phyloP scores from a whole-genome alignment of 2,113 vertebrate genomes.

The Syrmaticus mikado region DNA sequence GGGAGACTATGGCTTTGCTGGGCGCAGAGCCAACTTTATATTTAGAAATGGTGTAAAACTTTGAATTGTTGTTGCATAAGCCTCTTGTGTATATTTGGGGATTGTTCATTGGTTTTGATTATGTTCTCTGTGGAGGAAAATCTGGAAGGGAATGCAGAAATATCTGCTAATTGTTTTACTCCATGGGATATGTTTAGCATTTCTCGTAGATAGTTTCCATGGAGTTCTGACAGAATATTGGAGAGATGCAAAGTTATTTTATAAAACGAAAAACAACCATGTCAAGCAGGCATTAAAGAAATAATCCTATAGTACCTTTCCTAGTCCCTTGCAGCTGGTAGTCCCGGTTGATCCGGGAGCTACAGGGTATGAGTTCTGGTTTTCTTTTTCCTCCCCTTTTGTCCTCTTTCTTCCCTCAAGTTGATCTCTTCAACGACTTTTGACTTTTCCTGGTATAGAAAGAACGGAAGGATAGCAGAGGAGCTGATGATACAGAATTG shows the following conservation, averaged over 20 bases:
- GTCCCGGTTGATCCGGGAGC: not conserved
- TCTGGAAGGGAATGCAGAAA: slow-evolving; percentile 36
- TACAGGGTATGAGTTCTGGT: not conserved
- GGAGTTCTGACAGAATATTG: slow-evolving; percentile 9
- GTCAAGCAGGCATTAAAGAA: not conserved
- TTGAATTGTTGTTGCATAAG: slow-evolving; percentile 50
- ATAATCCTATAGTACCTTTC: not conserved
- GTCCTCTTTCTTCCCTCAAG: not conserved
- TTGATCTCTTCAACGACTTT: not conserved
- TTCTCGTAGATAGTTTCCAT: slow-evolving; percentile 46
- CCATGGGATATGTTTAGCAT: slow-evolving; percentile 21
- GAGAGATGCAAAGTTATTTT: not conserved
- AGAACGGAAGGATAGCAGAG: not conserved
- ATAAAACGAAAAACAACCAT: not conserved
- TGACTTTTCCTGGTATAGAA: not conserved
- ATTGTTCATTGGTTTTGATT: slow-evolving; percentile 26
- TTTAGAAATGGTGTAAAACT: slow-evolving; percentile 47
- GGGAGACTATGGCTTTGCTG: slow-evolving; percentile 35
- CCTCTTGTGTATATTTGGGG: slow-evolving; percentile 9
- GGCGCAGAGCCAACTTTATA: slow-evolving; percentile 21
- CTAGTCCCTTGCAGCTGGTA: not conserved
- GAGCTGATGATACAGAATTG: not conserved
- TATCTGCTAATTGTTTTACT: slow-evolving; percentile 19
- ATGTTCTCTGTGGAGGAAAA: not conserved
- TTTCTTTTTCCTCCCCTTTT: not conserved